Evolutionary conservation across 2,113 vertebrate genomes (phyloP).

Genomic region (Sinocyclocheilus maitianheensis): DNA sequence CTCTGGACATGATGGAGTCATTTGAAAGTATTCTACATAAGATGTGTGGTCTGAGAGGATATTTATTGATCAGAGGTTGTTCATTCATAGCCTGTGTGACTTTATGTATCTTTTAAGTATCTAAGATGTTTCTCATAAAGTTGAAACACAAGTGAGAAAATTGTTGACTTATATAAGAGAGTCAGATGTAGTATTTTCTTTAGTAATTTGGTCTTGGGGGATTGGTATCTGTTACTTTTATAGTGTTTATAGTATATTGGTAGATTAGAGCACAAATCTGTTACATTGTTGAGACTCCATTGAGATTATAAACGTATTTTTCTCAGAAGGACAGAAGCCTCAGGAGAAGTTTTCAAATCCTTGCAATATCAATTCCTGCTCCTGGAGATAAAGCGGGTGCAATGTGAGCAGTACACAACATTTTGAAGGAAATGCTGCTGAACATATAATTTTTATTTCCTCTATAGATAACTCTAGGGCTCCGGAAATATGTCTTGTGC

Average conservation of each 20-base stretch:
- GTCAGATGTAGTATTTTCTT: not conserved
- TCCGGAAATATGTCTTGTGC: not conserved
- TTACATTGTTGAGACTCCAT: not conserved
- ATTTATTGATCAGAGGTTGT: conserved; percentile 9
- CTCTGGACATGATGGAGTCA: not conserved
- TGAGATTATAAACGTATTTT: not conserved
- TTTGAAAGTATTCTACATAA: not conserved
- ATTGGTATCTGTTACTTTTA: not conserved
- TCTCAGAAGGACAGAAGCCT: not conserved
- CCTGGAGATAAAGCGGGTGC: not conserved
- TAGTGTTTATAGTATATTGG: not conserved
- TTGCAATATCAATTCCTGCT: not conserved
- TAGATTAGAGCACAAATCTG: not conserved
- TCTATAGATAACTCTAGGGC: not conserved
- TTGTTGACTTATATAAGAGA: not conserved
- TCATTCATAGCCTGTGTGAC: not conserved
- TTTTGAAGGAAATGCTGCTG: not conserved
- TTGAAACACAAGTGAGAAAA: not conserved
- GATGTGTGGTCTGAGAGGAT: not conserved
- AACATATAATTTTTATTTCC: not conserved
- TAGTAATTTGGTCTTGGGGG: not conserved
- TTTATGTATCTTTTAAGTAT: not conserved
- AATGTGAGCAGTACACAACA: not conserved
- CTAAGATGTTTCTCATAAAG: not conserved
- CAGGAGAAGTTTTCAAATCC: not conserved